Evolutionary conservation across 2,797 vertebrate genomes (phyloP).

Genomic region (Cichlasoma orientale): DNA sequence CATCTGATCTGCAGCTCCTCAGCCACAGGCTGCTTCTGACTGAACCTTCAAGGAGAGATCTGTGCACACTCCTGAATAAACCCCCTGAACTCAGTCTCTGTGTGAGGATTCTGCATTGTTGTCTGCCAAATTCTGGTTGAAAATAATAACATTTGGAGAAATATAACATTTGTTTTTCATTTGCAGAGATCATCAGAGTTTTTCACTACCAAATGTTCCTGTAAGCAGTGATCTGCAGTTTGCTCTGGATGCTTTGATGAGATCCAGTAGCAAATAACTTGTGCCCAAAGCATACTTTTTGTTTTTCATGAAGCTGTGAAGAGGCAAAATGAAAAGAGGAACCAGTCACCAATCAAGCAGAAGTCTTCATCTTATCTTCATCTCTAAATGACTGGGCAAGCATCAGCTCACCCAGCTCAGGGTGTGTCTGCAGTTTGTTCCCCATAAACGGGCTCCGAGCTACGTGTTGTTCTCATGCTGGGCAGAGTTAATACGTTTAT

Average conservation of each 20-base stretch:
- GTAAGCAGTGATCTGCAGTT: neutral
- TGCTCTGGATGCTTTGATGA: neutral
- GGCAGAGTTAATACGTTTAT: neutral
- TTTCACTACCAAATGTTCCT: neutral
- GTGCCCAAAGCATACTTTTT: neutral
- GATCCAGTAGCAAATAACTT: neutral
- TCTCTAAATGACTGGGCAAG: neutral
- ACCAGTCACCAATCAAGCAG: neutral
- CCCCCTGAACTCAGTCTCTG: neutral
- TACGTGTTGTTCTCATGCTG: neutral
- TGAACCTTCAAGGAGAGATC: no score
- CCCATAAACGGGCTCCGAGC: neutral
- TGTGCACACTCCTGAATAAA: neutral
- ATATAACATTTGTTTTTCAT: neutral
- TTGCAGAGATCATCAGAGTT: neutral
- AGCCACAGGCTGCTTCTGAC: no score
- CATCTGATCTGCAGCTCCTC: no score
- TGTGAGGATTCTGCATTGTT: neutral
- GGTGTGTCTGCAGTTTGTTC: neutral
- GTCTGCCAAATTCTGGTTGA: neutral
- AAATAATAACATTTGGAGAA: neutral
- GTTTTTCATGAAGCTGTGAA: neutral
- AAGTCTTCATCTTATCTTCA: neutral
- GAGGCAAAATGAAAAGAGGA: neutral
- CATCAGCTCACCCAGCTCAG: neutral